phyloP scores from a whole-genome alignment of 2,888 invertebrate genomes.

The Pardosa pseudoannulata region DNA sequence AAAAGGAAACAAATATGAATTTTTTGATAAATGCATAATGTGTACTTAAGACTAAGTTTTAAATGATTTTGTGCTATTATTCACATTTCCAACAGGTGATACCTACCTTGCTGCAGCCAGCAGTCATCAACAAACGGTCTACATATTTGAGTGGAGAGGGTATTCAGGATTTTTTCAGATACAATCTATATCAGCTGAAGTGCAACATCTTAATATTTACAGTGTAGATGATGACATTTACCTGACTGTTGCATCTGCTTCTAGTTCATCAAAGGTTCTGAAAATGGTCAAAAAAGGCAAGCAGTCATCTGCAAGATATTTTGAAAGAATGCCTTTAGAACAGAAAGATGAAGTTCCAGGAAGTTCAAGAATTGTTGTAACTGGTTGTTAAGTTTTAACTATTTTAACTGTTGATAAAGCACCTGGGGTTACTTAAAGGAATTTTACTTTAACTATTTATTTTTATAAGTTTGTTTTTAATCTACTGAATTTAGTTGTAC shows the following conservation, averaged over 20 bases:
- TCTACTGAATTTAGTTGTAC: too few species aligned
- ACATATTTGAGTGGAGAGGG: conserved; percentile 53
- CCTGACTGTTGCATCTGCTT: conserved; percentile 45
- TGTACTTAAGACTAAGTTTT: too few species aligned
- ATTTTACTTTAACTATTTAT: too few species aligned
- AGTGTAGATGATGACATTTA: conserved; percentile 22
- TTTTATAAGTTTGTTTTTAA: too few species aligned
- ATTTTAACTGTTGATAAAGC: too few species aligned
- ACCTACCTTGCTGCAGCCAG: conserved; percentile 54
- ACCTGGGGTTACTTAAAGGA: too few species aligned
- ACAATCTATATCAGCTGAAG: conserved; percentile 49
- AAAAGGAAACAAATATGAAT: too few species aligned
- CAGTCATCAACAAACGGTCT: conserved; percentile 35
- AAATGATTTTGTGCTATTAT: too few species aligned
- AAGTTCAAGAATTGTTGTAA: background rate
- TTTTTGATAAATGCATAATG: too few species aligned
- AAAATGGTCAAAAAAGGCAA: conserved; percentile 41
- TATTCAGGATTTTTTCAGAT: conserved; percentile 40
- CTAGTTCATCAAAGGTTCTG: conserved; percentile 33
- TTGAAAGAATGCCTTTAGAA: background rate
- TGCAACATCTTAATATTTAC: conserved; percentile 36
- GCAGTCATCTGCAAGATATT: background rate
- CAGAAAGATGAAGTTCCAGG: conserved; percentile 19
- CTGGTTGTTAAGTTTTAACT: conserved; percentile 23
- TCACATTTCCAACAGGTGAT: conserved; percentile 44